phyloP scores from a whole-genome alignment of 2,888 invertebrate species.

The Notodonta ziczac region DNA sequence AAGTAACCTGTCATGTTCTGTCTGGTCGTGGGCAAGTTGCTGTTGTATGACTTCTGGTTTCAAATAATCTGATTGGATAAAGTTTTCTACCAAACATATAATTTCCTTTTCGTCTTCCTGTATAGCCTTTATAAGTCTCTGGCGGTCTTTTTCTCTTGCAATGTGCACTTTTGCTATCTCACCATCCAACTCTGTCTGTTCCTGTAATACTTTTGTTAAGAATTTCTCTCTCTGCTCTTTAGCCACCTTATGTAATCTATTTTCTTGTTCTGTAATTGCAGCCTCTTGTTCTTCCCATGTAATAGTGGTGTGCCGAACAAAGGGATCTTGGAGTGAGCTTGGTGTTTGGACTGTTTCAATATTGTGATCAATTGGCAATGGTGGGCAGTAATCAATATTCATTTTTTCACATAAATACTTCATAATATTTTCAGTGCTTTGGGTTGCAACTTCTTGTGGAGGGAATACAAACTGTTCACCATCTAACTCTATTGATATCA shows the following conservation, averaged over 20 bases:
- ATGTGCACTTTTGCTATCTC: constrained; percentile 89
- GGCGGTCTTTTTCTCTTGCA: constrained; percentile 86
- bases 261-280: constrained; percentile 86
- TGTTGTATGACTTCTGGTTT: constrained; percentile 86
- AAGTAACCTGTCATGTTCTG: constrained; percentile 87
- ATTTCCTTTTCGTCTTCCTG: constrained; percentile 88
- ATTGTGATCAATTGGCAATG: constrained; percentile 58
- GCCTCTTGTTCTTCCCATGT: constrained; percentile 87
- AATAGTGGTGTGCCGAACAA: constrained; percentile 56
- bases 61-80: constrained; percentile 85
- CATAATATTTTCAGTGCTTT: constrained; percentile 87
- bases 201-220: constrained; percentile 77
- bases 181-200: constrained; percentile 87
- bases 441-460: constrained; percentile 82
- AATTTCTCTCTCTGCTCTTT: constrained; percentile 87
- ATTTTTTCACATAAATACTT: constrained; percentile 82
- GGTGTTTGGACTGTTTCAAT: constrained; percentile 58
- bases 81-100: constrained; percentile 85
- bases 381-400: constrained; percentile 79
- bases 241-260: constrained; percentile 86
- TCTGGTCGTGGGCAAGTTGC: constrained; percentile 87
- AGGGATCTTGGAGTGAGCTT: constrained; percentile 61
- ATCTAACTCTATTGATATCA: constrained; percentile 87
- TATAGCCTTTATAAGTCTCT: constrained; percentile 85
- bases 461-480: constrained; percentile 87